A percentile compares a stretch with the other conserved stretches of the same genome.
Conservation (phyloP, 2,113 vertebrate species). For the Chauna torquata region DNA sequence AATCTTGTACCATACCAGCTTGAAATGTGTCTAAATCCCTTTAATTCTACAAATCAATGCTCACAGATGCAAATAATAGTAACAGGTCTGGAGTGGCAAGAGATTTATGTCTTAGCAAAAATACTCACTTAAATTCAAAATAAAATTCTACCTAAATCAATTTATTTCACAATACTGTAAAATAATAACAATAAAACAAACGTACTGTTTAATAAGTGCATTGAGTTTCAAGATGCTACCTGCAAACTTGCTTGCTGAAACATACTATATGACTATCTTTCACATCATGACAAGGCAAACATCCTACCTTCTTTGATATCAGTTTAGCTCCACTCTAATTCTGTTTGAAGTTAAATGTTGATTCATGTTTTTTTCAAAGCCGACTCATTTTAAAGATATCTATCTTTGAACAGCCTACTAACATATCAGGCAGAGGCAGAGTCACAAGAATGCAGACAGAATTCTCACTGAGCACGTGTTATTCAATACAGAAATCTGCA, state of each 20-base stretch:
- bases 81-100: background rate
- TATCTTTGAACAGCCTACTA: slow-evolving; percentile 25
- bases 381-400: slow-evolving; percentile 21
- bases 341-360: slow-evolving; percentile 63
- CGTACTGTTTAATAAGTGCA: background rate
- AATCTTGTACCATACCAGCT: background rate
- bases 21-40: background rate
- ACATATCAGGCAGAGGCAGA: slow-evolving; percentile 17
- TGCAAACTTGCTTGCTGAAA: background rate
- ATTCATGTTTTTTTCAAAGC: slow-evolving; percentile 51
- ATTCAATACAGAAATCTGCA: slow-evolving; percentile 15
- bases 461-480: background rate
- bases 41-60: background rate
- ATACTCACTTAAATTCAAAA: background rate
- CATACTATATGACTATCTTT: background rate
- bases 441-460: background rate
- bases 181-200: background rate
- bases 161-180: background rate
- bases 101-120: background rate
- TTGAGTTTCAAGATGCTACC: background rate
- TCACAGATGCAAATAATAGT: background rate
- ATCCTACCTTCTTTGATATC: slow-evolving; percentile 53
- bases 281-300: slow-evolving; percentile 27
- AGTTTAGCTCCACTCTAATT: slow-evolving; percentile 50
- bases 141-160: background rate